Evolutionary conservation across 1,140 invertebrate species (phyloP).

Genomic region (Babylonia areolata): DNA sequence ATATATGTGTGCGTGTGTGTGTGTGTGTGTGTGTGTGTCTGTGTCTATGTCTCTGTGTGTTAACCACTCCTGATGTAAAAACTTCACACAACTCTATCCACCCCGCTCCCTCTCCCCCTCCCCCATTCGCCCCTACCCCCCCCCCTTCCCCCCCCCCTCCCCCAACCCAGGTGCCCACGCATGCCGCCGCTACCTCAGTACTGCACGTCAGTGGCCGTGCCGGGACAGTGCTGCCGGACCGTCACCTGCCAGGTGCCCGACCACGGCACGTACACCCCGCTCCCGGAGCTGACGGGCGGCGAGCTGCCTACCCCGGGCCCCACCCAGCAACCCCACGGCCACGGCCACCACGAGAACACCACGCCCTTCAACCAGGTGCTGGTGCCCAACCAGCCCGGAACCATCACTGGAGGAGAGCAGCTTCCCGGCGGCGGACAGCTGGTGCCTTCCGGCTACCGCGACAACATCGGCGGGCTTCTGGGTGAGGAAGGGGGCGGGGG

Average conservation of each 20-base stretch:
- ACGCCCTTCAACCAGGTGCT: constrained; percentile 18
- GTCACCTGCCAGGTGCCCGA: constrained; percentile 62
- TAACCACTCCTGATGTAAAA: no score
- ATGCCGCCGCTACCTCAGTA: constrained; percentile 61
- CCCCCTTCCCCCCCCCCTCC: background rate
- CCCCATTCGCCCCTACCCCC: no score
- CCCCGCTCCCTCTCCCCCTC: background rate
- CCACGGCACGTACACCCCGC: constrained; percentile 61
- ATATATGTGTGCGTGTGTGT: no score
- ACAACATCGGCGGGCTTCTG: background rate
- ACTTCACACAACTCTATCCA: no score
- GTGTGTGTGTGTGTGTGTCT: no score
- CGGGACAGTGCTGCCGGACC: constrained; percentile 63
- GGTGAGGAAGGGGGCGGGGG: background rate
- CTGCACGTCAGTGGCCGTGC: constrained; percentile 54
- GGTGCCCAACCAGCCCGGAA: background rate
- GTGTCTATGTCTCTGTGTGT: no score
- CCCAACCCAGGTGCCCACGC: constrained; percentile 57
- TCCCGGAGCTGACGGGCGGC: constrained; percentile 57
- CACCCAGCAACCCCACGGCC: constrained; percentile 32
- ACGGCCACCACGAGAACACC: constrained; percentile 33
- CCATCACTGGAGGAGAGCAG: background rate
- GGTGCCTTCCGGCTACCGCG: background rate
- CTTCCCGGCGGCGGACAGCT: background rate
- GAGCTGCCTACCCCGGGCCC: constrained; percentile 54